Evolutionary conservation across 2,797 vertebrate species (phyloP), one percentile per base, ranked within the genome.

Genomic region (Thaleichthys pacificus): DNA sequence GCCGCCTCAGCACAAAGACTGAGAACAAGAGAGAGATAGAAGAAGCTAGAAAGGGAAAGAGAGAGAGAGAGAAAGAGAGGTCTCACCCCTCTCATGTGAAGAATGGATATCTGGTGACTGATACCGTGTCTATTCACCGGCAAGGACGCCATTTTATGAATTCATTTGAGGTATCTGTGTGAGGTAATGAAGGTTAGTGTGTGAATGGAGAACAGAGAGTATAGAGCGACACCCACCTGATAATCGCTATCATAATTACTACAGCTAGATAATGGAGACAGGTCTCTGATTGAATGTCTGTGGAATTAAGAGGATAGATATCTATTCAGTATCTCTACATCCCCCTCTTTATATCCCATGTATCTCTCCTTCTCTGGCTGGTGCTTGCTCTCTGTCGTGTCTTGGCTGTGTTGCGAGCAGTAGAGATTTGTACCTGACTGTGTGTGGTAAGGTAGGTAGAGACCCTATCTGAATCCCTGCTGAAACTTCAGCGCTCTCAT

Each of bases 401-500:
- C 87, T 89, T 87, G 87, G 88, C 62, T 35, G 84, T 84, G 84
- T 80, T 74, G 83, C 83, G 87, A 71, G 79, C 38, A 9, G 72
- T 4, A 71, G 85, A 80, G 80, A 87, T 87, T 86, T 82, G 85
- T 84, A 88, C 84, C 86, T 87, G 85, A 84, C 84, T 35, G 58
- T 77, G 82, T 85, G 84, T 74, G 78, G 84, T 38, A 6, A 64
- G 32, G 62, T 2, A 17, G 32, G 62, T 3, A 11, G 62, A 32
- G 32, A 14, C 58, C 3, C 58, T 28, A 15, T 5, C 47, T 61
- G 47, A 21, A 15, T 76, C 64, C 76, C 38, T 66, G 54, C 57
- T 69, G 65, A 69, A 30, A 12, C 0, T 71, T 63, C 7, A 28
- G 35, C 3, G 19, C 49, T 64, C 66, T 70, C 63, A 78, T 17